phyloP scores from a whole-genome alignment of 2,113 vertebrate species.

The Colistium nudipinnis region DNA sequence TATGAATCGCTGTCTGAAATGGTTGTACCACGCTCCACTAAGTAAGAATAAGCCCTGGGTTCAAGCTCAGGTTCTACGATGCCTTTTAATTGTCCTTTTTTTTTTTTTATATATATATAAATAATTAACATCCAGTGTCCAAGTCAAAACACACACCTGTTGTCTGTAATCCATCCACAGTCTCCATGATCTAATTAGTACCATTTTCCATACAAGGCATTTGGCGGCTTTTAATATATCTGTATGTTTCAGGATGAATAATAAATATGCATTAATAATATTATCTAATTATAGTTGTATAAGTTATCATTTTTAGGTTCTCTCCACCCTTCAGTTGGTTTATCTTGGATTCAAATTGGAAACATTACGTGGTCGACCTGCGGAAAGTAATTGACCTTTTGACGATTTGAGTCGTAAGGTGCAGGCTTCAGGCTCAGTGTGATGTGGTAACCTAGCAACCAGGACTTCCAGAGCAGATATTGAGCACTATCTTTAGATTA shows the following conservation, averaged over 20 bases:
- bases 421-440: conserved; percentile 3
- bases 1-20: conserved; percentile 97
- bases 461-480: conserved; percentile 1
- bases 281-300: no score
- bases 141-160: background rate
- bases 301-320: no score
- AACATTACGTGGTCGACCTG: conserved; percentile 14
- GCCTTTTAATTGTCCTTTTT: no score
- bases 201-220: no score
- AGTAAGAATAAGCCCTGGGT: conserved; percentile 82
- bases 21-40: conserved; percentile 98
- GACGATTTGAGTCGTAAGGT: conserved; percentile 19
- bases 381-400: conserved; percentile 37
- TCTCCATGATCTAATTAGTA: background rate
- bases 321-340: no score
- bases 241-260: no score
- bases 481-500: background rate
- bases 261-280: no score
- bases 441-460: conserved; percentile 43
- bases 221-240: no score
- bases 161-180: background rate
- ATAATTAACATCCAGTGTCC: background rate
- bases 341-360: conserved; percentile 4
- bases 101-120: background rate
- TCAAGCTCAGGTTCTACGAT: background rate